A percentile compares a stretch with the other conserved stretches of the same genome.
These are phyloP conservation scores for Bilobella aurantiaca DNA, from an alignment of 1,140 invertebrate genomes.

Conservation along the genomic window DNA sequence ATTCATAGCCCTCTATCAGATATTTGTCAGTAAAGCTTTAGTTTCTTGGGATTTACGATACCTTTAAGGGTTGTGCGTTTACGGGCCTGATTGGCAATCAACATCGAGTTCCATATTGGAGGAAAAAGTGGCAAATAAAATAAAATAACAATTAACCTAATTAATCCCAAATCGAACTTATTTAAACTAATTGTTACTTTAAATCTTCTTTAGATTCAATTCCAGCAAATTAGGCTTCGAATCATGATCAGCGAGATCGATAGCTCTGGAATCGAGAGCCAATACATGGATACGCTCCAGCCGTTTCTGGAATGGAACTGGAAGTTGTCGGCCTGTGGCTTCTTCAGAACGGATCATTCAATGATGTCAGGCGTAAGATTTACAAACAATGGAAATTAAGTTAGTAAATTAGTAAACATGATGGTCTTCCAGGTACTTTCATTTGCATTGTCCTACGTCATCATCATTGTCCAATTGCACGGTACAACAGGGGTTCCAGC, in stretches of 20 bases:
- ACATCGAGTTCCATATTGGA: no score
- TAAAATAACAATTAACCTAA: no score
- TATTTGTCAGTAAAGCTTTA: background rate
- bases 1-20: no score
- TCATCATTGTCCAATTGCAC: background rate
- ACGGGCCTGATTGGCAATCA: no score
- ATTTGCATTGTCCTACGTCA: background rate
- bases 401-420: background rate
- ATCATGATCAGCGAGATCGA: background rate
- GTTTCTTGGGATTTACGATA: no score
- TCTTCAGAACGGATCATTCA: background rate
- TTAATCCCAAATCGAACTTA: no score
- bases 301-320: background rate
- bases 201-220: background rate
- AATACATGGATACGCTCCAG: background rate
- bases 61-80: no score
- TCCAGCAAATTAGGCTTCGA: background rate
- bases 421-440: background rate
- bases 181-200: no score
- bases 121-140: no score
- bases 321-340: background rate
- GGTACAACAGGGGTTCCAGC: no score
- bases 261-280: background rate
- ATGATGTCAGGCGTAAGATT: background rate
- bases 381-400: background rate